These are phyloP conservation scores for Serranus cabrilla DNA, from an alignment of 2,797 vertebrate species.

Conservation along the genomic window DNA sequence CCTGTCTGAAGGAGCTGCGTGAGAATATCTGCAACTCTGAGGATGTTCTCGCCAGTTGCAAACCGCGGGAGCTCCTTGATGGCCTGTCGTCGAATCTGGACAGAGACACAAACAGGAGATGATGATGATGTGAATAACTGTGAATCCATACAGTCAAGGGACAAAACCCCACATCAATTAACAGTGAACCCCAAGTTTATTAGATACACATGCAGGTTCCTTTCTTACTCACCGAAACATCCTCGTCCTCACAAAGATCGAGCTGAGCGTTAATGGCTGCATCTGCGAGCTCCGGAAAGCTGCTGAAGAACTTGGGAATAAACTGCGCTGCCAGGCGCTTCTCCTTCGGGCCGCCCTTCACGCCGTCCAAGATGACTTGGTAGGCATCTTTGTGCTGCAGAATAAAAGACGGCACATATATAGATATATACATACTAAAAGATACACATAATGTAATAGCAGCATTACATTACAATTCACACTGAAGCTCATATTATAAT, in stretches of 20 bases:
- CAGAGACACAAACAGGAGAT: not conserved
- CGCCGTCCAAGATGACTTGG: conserved; percentile 94
- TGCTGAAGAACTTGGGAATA: conserved; percentile 98
- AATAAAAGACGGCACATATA: not conserved
- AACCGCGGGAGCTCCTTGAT: conserved; percentile 98
- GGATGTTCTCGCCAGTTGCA: conserved; percentile 97
- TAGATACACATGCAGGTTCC: not conserved
- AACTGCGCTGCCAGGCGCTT: conserved; percentile 98
- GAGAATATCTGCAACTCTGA: conserved; percentile 96
- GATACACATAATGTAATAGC: not conserved
- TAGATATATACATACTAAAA: not conserved
- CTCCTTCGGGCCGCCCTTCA: conserved; percentile 97
- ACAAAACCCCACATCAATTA: not conserved
- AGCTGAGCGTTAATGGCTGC: conserved; percentile 97
- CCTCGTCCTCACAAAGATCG: conserved; percentile 98
- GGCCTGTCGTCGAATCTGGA: conserved; percentile 95
- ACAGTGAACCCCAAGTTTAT: not conserved
- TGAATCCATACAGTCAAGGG: not conserved
- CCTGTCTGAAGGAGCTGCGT: conserved; percentile 98
- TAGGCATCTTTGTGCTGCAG: conserved; percentile 97
- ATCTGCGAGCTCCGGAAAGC: conserved; percentile 96
- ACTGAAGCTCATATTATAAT: not conserved
- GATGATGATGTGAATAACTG: not conserved
- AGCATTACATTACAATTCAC: not conserved
- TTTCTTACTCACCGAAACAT: conserved; percentile 92